Conservation (phyloP, 1,140 invertebrate genomes). For the Liolophura sinensis region DNA sequence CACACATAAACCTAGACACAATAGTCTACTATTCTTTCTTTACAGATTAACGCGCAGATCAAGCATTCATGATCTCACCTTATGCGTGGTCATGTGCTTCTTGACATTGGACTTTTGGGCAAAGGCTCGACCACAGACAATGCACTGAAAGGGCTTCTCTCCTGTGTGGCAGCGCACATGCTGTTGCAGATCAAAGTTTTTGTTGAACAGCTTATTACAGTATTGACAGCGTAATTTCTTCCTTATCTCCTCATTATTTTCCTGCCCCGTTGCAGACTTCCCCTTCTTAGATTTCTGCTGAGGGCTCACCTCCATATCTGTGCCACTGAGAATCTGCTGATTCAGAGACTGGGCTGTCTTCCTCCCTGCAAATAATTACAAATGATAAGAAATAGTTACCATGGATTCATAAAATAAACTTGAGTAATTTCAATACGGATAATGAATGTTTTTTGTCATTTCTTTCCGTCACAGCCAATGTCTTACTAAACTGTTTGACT, state of each 20-base stretch:
- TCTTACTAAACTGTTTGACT: too few relatives aligned
- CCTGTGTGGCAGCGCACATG: conserved; percentile 72
- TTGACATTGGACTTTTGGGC: conserved; percentile 95
- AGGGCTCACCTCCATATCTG: neutral
- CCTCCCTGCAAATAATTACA: conserved; percentile 21
- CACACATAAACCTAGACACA: neutral
- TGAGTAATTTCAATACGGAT: too few relatives aligned
- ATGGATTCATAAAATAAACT: too few relatives aligned
- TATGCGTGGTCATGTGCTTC: conserved; percentile 95
- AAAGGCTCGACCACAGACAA: conserved; percentile 63
- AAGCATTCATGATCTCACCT: conserved; percentile 37
- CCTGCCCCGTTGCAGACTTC: conserved; percentile 10
- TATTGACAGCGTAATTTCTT: conserved; percentile 50
- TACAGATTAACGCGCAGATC: too few relatives aligned
- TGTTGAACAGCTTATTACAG: conserved; percentile 57
- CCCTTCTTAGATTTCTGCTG: conserved; percentile 1
- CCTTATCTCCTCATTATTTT: conserved; percentile 14
- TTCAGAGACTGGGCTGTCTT: conserved; percentile 33
- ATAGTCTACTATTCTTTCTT: neutral
- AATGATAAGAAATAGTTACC: neutral
- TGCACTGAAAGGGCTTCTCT: conserved; percentile 64
- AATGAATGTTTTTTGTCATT: too few relatives aligned
- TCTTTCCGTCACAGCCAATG: too few relatives aligned
- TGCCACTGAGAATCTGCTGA: too few relatives aligned
- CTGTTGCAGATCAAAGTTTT: conserved; percentile 73